Conservation (phyloP, 2,113 vertebrate genomes). For the Chaetodon trifascialis region DNA sequence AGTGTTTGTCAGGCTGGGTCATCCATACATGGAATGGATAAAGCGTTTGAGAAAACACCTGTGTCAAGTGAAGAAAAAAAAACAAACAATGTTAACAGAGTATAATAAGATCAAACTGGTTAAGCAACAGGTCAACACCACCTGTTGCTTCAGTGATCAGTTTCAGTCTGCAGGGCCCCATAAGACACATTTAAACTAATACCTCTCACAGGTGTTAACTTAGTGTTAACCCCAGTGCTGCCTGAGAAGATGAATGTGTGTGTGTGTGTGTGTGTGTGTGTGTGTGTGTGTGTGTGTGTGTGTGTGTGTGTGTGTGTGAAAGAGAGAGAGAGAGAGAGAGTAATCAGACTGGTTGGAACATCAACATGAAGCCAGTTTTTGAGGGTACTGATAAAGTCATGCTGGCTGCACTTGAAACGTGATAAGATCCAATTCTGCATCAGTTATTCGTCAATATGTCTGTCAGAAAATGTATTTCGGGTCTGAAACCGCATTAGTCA, state of each 20-base stretch:
- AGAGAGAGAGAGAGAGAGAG: neutral
- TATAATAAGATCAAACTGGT: neutral
- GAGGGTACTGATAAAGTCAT: neutral
- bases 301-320: neutral
- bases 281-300: neutral
- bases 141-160: conserved; percentile 9
- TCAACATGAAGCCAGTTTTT: no score
- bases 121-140: neutral
- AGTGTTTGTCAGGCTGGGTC: neutral
- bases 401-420: neutral
- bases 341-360: neutral
- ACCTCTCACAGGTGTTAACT: neutral
- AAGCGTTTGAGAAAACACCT: neutral
- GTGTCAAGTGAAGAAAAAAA: neutral
- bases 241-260: neutral
- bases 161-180: neutral
- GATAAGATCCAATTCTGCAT: neutral
- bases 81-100: neutral
- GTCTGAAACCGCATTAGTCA: conserved; percentile 67
- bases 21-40: neutral
- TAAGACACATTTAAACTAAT: conserved; percentile 4
- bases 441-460: conserved; percentile 6
- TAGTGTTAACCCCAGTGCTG: neutral
- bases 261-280: neutral
- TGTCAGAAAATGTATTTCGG: conserved; percentile 15